Conservation (phyloP, 2,888 invertebrate species). For the Tenthredo distinguenda region DNA sequence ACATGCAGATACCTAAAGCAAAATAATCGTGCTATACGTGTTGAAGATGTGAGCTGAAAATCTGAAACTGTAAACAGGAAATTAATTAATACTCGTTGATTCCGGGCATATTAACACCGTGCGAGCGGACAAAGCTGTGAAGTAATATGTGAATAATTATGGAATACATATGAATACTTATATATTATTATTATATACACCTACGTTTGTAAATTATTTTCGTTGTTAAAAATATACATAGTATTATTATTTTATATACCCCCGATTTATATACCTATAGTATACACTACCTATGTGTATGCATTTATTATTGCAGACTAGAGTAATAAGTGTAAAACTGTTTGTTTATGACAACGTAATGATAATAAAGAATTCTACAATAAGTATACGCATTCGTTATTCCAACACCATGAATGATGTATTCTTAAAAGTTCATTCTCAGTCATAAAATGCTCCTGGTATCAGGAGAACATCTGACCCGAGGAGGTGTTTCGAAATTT, state of each 20-base stretch:
- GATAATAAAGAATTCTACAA: no score
- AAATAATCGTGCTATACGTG: neutral
- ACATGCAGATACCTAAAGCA: slow-evolving; percentile 65
- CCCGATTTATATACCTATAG: neutral
- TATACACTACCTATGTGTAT: neutral
- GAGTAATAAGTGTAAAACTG: no score
- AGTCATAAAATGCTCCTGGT: no score
- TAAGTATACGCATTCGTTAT: no score
- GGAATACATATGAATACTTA: neutral
- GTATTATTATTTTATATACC: slow-evolving; percentile 9
- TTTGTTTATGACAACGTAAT: no score
- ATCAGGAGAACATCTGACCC: no score
- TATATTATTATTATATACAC: neutral
- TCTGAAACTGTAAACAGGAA: neutral
- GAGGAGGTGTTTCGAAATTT: no score
- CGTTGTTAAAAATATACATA: slow-evolving; percentile 10
- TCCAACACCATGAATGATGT: no score
- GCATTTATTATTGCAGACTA: no score
- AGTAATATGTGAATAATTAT: neutral
- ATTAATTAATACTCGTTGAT: slow-evolving; percentile 24
- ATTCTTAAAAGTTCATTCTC: no score
- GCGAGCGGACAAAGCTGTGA: neutral
- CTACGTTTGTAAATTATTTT: slow-evolving; percentile 36
- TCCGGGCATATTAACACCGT: neutral
- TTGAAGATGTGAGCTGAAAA: neutral